Evolutionary conservation across 2,797 vertebrate species (phyloP).

Genomic region (Enoplosus armatus): DNA sequence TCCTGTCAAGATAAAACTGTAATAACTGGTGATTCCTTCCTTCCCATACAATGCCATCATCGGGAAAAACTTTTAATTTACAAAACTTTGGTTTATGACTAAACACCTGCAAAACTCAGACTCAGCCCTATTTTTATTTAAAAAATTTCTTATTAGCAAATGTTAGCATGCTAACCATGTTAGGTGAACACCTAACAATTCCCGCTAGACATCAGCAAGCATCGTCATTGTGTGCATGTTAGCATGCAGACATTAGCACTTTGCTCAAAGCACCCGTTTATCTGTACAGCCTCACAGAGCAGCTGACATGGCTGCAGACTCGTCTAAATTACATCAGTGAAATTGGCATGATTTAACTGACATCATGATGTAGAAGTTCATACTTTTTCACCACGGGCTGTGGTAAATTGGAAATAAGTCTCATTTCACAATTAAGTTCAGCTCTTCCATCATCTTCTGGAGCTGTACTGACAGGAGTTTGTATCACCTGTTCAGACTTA

Average conservation of each 20-base stretch:
- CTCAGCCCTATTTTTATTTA: neutral
- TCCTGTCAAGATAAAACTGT: neutral
- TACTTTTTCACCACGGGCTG: too few species aligned
- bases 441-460: neutral
- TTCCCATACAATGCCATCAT: neutral
- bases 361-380: too few species aligned
- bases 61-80: neutral
- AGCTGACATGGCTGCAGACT: neutral
- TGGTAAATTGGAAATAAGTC: neutral
- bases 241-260: neutral
- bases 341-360: neutral
- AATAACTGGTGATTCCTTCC: too few species aligned
- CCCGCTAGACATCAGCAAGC: neutral
- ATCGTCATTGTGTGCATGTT: too few species aligned
- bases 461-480: neutral
- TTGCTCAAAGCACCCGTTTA: neutral
- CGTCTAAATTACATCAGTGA: neutral
- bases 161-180: neutral
- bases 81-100: neutral
- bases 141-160: neutral
- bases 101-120: neutral
- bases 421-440: neutral
- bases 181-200: too few species aligned
- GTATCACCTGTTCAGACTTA: neutral
- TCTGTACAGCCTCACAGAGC: neutral